Percentiles rank a stretch among this genome's conserved stretches.
Conservation (phyloP, 2,113 vertebrate genomes). For the Psettodes erumei region DNA sequence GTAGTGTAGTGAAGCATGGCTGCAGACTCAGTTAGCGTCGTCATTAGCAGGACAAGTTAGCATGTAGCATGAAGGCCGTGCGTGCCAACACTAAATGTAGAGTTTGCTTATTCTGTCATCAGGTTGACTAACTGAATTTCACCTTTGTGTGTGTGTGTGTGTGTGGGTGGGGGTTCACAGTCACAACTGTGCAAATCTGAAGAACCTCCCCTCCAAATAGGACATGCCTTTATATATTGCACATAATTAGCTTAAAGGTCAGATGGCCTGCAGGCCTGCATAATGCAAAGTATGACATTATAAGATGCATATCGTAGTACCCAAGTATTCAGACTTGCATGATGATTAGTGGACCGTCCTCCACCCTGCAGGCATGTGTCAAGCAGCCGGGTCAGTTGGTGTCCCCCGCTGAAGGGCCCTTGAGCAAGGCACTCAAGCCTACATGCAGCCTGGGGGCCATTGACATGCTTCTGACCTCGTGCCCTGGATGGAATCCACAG, state of each 20-base stretch:
- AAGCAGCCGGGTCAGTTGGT: background rate
- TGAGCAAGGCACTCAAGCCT: background rate
- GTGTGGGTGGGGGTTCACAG: too few relatives aligned
- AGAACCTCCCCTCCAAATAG: background rate
- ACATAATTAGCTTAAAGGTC: slow-evolving; percentile 23
- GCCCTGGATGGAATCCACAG: background rate
- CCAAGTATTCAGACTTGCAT: accelerated
- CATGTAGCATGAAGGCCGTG: too few relatives aligned
- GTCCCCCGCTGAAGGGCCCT: background rate
- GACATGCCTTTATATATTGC: background rate
- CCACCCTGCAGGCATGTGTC: background rate
- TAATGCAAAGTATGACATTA: slow-evolving; percentile 20
- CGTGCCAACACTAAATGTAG: too few relatives aligned
- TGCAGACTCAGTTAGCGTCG: too few relatives aligned
- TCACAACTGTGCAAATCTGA: background rate
- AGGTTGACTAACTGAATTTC: too few relatives aligned
- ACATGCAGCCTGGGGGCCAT: background rate
- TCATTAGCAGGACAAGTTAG: too few relatives aligned
- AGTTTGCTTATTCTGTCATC: too few relatives aligned
- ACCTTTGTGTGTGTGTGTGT: too few relatives aligned
- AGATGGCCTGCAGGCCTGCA: background rate
- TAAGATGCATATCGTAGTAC: background rate
- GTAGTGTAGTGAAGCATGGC: too few relatives aligned
- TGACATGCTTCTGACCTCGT: slow-evolving; percentile 7
- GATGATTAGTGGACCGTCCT: background rate